Evolutionary conservation across 2,113 vertebrate species (phyloP).

Genomic region (Ranitomeya variabilis): DNA sequence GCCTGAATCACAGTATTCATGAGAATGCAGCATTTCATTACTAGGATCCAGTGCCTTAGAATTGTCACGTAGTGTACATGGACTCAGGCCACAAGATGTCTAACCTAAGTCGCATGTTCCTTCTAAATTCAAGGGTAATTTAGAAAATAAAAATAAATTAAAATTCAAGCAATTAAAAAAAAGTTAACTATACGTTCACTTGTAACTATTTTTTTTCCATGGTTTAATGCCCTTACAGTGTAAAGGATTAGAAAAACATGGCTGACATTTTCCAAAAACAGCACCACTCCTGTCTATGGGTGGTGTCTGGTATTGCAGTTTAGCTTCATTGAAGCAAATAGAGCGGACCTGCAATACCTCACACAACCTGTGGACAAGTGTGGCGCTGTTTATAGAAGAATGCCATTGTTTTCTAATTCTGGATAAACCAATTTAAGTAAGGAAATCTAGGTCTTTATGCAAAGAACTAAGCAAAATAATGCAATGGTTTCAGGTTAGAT

Average conservation of each 20-base stretch:
- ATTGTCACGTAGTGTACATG: neutral
- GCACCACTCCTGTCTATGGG: neutral
- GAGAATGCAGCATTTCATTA: slow-evolving; percentile 2
- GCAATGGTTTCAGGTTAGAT: neutral
- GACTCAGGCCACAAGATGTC: neutral
- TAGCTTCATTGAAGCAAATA: neutral
- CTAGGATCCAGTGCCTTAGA: neutral
- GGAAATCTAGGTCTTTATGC: neutral
- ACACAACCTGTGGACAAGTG: neutral
- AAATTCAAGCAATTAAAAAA: neutral
- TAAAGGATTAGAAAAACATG: neutral
- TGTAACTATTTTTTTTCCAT: neutral
- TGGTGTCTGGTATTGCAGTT: neutral
- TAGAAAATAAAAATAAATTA: neutral
- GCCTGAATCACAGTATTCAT: neutral
- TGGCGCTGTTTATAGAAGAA: neutral
- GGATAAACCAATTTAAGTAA: neutral
- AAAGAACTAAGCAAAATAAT: neutral
- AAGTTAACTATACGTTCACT: neutral
- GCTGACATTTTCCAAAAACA: neutral
- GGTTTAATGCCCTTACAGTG: neutral
- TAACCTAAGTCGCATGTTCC: neutral
- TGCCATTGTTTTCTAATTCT: neutral
- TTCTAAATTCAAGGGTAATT: neutral
- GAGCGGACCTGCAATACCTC: neutral